Evolutionary conservation across 2,797 vertebrate species (phyloP), one percentile per base, ranked within the genome.

Genomic region (Aphelocoma californica): DNA sequence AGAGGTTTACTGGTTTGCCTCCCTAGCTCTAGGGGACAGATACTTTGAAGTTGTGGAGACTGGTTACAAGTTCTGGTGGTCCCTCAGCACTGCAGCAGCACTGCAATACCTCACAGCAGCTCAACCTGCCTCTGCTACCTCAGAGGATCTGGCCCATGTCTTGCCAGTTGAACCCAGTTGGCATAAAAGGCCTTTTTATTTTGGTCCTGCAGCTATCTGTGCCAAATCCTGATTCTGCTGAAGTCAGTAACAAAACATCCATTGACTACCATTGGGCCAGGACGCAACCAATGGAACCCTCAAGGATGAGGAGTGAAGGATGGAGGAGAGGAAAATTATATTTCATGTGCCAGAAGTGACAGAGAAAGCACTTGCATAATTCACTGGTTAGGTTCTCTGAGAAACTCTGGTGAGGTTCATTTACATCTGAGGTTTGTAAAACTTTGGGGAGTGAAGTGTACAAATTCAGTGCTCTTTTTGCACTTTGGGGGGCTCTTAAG

Each of bases 141-240:
- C 34, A 8, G 50, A 62, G 57, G 71, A 58, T 44, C 48, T 42
- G 31, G 53, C 45, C 81, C 26, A 87, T 9, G 3, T 72, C 77
- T 92, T 94, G 51, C 94, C 71, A 71, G 71, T 91, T 69, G 77
- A 86, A 91, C 94, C 72, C 86, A 88, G 32, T 67, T 95, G 92
- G 65, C 95, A 89, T 72, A 92, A 91, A 93, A 92, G 79, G 24
- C 78, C 71, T 91, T 95, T 97, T 94, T 92, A 87, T 95, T 95
- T 89, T 91, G 79, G 42, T 88, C 53, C 86, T 86, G 61, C 72
- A 57, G 83, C 64, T 71, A 10, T 81, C 54, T 40, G 12, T 88
- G 92, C 91, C 94, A 96, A 94, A 90, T 47, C 72, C 69, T 34
- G 54, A 58, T 78, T 79, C 87, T 61, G 50, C 79, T 90, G 87